Base-by-base conservation (phyloP, 2,888 invertebrate species). In the Tenthredo distinguenda region DNA sequence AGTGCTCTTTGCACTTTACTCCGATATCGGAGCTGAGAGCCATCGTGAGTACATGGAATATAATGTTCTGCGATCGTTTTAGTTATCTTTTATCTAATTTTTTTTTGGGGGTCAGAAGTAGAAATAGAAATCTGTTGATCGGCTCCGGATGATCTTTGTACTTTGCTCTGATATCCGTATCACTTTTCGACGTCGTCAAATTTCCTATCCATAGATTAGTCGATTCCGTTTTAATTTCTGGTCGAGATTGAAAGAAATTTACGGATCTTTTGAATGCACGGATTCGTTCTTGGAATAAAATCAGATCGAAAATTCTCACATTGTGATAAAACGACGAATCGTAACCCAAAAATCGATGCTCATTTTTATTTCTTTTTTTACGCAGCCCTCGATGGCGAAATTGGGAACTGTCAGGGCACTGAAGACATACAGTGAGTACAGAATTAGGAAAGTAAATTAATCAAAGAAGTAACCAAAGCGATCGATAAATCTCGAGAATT, bases 371-470 rank as follows among this genome's bases (percentile, higher is more conserved):
- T 40, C 5, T n/a, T 26, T 40, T 37, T 62, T 37, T 62, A 21
- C 18, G 12, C 21, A 77, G 50, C 76, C 21, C 5, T 6, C n/a
- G 21, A 65, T 31, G 26, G 1, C 10, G 3, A 31, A 2, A 65
- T 21, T 31, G 37, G 18, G 21, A 81, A 81, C n/a, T 81, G 81
- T 21, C n/a, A 40, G 40, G 81, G 72, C 9, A 74, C 72, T 10
- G 72, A 40, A n/a, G 72, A 50, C 7, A 1, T 50, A 34, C 50
- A 18, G 50, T 31, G 15, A 77, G 43, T 43, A 43, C 2, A 40
- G 21, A 72, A 72, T n/a, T n/a, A n/a, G n/a, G n/a, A n/a, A n/a
- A n/a, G n/a, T n/a, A n/a, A n/a, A n/a, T n/a, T n/a, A n/a, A n/a
- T n/a, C n/a, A n/a, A n/a, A 40, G 21, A 72, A 72, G 26, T 62